Base-by-base conservation (phyloP, 2,888 invertebrate species). In the Auanema sp. region DNA sequence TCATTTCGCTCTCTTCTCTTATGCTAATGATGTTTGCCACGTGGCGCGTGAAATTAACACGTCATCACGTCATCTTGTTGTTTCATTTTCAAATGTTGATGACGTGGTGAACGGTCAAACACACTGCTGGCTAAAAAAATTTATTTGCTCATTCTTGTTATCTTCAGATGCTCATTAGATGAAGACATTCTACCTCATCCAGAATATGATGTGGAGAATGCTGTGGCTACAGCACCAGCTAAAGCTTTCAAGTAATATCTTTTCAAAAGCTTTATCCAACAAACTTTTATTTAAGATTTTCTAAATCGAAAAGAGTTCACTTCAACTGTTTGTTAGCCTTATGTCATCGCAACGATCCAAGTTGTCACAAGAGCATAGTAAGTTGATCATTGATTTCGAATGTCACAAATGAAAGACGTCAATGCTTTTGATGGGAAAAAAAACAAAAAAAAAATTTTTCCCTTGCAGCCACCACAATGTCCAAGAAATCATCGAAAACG, bases 321-420 rank as follows among this genome's bases (percentile, higher is more conserved):
- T 80, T 80, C 68, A 77, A 80, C 64, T 80, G 80, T 61, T 66
- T 80, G 57, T 64, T 80, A 40, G 69, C 76, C 53, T 71, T 80
- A 54, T 80, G 80, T 58, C 67, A 72, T 10, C 71, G 69, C 52
- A 58, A 53, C 23, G 79, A 80, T 63, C 58, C 68, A n/a, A 55
- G 53, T 24, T 79, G 78, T 65, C 63, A 58, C 25, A 62, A 65
- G 53, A 61, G 60, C 47, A 65, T 76, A 40, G 76, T 77, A 58
- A 66, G 67, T 61, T 40, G 18, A 12, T 57, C 18, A 5, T 43
- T 58, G 12, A 41, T 60, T 60, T 21, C 11, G 16, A 54, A 8
- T 11, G 16, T n/a, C 55, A 25, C 3, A 33, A 33, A 33, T 5
- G 33, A 33, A 8, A 33, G 4, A 33, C 8, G 8, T 33, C 33